Base-by-base conservation (phyloP, 2,113 vertebrate species). In the Hipposideros armiger region DNA sequence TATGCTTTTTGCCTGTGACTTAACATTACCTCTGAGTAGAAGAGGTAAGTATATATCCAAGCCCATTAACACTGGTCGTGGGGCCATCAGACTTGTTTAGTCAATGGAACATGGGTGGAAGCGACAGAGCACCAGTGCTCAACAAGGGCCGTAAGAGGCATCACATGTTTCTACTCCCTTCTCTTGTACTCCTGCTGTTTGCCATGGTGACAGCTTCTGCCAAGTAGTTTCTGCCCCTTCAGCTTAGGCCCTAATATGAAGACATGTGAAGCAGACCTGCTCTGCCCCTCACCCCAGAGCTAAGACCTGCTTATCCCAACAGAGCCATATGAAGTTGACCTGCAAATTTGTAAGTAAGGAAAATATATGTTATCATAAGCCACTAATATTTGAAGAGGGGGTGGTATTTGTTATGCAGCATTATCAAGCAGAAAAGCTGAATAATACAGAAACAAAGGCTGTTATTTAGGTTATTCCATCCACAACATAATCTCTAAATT, bases 401-500 rank as follows among this genome's bases (percentile, higher is more conserved):
- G 7, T 13, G 26, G 28, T 20, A 58, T 50, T 67, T 64, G 30
- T 47, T 58, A 50, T 6, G 9, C 11, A 40, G 8, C 22, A 58
- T 32, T 66, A 58, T 78, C 20, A 85, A 78, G 54, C 30, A 42
- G 69, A 67, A 60, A 60, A 40, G 5, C 0, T 28, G 42, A 77
- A 15, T 28, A 56, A 40, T 66, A 64, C 28, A 36, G 50, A 72
- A 22, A 72, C 16, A 72, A 30, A 83, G 13, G 72, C 62, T 26
- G 50, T 42, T 80, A 28, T 32, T 52, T 72, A 58, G 47, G 66
- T 56, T 72, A 56, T 47, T 90, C 32, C 50, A 80, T 32, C 54
- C 15, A 73, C 78, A 82, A 84, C 16, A 78, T 30, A 85, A 80
- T 42, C 66, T 93, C 56, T 81, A 67, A 90, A 73, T 66, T 58